Conservation (phyloP, 1,140 invertebrate genomes). For the Neuroterus valhalla region DNA sequence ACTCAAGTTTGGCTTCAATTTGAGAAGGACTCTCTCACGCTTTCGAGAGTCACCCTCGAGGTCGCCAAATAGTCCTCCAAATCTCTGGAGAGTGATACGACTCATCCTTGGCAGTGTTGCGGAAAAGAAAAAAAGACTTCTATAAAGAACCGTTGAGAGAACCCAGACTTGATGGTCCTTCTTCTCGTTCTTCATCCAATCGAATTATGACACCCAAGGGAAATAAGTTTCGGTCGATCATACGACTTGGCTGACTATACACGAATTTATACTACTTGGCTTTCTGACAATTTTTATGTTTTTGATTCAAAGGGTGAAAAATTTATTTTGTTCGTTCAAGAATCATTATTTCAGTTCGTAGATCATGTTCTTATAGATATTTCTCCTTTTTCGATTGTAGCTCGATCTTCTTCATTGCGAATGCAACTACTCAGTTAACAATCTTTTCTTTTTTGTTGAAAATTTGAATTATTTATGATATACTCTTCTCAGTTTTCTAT, state of each 20-base stretch:
- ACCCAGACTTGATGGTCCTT: slow-evolving; percentile 32
- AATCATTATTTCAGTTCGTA: too few species aligned
- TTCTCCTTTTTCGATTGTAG: too few species aligned
- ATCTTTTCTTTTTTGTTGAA: too few species aligned
- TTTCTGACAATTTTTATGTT: neutral
- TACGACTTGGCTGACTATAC: slow-evolving; percentile 37
- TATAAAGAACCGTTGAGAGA: slow-evolving; percentile 35
- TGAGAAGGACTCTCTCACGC: too few species aligned
- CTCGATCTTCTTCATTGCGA: too few species aligned
- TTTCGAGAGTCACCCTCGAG: neutral
- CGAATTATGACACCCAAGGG: slow-evolving; percentile 66
- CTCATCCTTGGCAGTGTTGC: slow-evolving; percentile 1
- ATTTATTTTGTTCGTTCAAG: too few species aligned
- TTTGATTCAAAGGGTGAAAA: too few species aligned
- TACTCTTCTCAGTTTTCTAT: too few species aligned
- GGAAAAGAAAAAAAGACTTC: slow-evolving; percentile 34
- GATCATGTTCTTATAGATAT: too few species aligned
- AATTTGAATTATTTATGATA: too few species aligned
- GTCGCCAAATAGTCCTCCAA: slow-evolving; percentile 25
- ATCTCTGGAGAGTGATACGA: slow-evolving; percentile 61
- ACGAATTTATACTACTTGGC: neutral
- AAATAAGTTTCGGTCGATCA: slow-evolving; percentile 68
- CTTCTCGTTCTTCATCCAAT: slow-evolving; percentile 51
- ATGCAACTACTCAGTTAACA: too few species aligned
- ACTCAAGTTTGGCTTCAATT: too few species aligned